Conservation (phyloP, 2,797 vertebrate genomes). For the Zenarchopterus dispar region DNA sequence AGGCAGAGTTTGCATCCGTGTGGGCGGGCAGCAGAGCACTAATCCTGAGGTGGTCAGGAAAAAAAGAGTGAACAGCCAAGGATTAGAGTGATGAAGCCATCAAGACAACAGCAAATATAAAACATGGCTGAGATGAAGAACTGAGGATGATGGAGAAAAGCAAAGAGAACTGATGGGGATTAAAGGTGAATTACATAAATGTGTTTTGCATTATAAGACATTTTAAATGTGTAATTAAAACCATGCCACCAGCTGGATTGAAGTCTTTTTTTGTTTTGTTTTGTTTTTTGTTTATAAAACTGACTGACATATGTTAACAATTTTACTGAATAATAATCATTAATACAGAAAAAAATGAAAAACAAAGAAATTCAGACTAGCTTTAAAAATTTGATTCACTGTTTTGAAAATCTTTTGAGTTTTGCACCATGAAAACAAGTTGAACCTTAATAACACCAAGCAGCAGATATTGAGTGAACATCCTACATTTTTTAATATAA, state of each 20-base stretch:
- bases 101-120: background rate
- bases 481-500: too few species aligned
- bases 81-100: constrained; percentile 10
- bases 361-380: too few species aligned
- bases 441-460: too few species aligned
- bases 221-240: background rate
- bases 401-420: too few species aligned
- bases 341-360: too few species aligned
- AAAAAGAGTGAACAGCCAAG: constrained; percentile 4
- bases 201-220: background rate
- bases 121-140: background rate
- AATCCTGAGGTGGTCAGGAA: constrained; percentile 35
- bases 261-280: background rate
- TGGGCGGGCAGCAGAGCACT: constrained; percentile 44
- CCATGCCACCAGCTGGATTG: background rate
- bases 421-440: too few species aligned
- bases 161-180: background rate
- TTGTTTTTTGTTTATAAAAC: too few species aligned
- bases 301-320: too few species aligned
- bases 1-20: constrained; percentile 22
- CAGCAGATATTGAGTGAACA: too few species aligned
- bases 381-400: too few species aligned
- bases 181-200: constrained; percentile 3
- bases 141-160: constrained; percentile 2
- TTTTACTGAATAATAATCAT: too few species aligned